Evolutionary conservation across 2,113 vertebrate genomes (phyloP), one percentile per base, ranked within the genome.

Genomic region (Falcunculus frontatus): DNA sequence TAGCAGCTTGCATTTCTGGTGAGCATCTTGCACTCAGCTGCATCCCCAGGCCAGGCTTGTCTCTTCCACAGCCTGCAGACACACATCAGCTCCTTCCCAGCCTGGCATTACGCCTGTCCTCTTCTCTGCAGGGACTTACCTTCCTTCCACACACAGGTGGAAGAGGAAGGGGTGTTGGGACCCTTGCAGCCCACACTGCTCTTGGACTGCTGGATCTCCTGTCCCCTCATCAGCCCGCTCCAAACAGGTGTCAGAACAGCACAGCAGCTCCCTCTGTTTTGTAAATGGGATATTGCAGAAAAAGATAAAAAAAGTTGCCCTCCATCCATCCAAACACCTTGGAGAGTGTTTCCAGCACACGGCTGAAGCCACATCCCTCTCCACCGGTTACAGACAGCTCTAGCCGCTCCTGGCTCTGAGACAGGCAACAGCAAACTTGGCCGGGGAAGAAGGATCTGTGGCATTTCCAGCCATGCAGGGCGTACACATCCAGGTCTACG

Each of bases 221-320:
- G 62, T 49, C 29, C 69, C 41, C 60, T 89, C 62, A 56, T 13
- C 69, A 55, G 69, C 74, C 62, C 0, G 1, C 67, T 83, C 53
- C 64, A 42, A 39, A 55, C 76, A 75, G 91, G 93, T 91, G 65
- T 42, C 67, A 90, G 80, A 89, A 84, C 90, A 96, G 96, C 90
- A 90, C 87, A 64, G 91, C 90, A 93, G 95, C 94, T 96, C 96
- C 94, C 93, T 93, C 96, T 97, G 90, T 97, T 94, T 94, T 65
- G 73, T 82, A 79, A 72, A 56, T 9, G 30, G 37, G 79, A 94
- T 81, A 97, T 22, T 97, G 73, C 95, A 96, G 82, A 23, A 42
- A 32, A 52, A 33, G 15, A 39, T 56, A 21, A n/a, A 73, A 39
- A 79, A 80, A 69, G 30, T 60, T 90, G 85, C 63, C 76, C 35